Percentiles rank a stretch among this genome's conserved stretches.
phyloP scores from a whole-genome alignment of 2,888 invertebrate species.

The Lasioglossum oenotherae region DNA sequence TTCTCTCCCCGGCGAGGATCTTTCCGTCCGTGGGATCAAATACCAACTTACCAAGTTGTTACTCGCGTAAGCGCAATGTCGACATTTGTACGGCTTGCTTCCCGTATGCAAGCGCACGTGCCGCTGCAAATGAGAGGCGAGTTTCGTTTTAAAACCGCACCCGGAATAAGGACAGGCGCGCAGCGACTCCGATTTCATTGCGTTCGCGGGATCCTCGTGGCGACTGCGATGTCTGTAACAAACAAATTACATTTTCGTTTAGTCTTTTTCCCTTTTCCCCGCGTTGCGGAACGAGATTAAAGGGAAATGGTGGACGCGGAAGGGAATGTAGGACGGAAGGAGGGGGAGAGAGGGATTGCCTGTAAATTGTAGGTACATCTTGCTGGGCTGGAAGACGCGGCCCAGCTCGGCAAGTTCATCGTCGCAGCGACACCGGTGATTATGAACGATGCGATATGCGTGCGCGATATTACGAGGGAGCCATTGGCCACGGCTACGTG shows the following conservation, averaged over 20 bases:
- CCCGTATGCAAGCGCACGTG: conserved; percentile 93
- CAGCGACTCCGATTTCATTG: conserved; percentile 34
- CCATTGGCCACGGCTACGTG: conserved; percentile 68
- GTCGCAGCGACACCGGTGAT: conserved; percentile 71
- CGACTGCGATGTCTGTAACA: conserved; percentile 75
- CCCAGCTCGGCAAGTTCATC: conserved; percentile 64
- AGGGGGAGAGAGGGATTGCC: background rate
- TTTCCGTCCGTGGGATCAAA: background rate
- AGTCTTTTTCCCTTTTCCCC: background rate
- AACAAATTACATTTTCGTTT: conserved; percentile 9
- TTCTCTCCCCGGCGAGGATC: background rate
- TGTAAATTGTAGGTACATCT: conserved; percentile 13
- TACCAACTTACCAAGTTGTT: conserved; percentile 89
- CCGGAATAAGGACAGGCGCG: conserved; percentile 79
- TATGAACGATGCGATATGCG: conserved; percentile 80
- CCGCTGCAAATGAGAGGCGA: conserved; percentile 90
- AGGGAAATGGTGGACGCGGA: background rate
- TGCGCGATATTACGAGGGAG: conserved; percentile 75
- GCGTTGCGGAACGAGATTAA: background rate
- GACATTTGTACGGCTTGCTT: conserved; percentile 93
- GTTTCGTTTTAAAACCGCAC: conserved; percentile 90
- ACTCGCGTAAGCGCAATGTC: conserved; percentile 92
- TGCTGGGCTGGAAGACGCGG: conserved; percentile 42
- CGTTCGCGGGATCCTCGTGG: conserved; percentile 65
- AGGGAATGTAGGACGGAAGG: too few species aligned